Conservation (phyloP, 2,888 invertebrate genomes). For the Lamellibrachia satsuma region DNA sequence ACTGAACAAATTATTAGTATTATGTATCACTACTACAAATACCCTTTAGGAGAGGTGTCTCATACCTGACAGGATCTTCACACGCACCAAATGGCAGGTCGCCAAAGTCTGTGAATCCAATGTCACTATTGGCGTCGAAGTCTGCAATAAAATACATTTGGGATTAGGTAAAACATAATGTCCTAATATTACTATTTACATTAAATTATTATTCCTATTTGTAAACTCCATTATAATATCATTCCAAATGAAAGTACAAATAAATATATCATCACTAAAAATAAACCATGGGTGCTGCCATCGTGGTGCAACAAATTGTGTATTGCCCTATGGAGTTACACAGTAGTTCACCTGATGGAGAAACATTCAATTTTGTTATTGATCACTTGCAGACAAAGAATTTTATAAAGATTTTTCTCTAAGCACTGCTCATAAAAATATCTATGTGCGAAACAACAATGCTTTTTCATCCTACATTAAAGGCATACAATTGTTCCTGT, state of each 20-base stretch:
- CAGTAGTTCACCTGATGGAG: too few relatives aligned
- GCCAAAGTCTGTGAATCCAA: slow-evolving; percentile 69
- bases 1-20: too few relatives aligned
- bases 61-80: slow-evolving; percentile 76
- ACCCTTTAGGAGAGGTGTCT: slow-evolving; percentile 27
- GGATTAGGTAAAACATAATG: not conserved
- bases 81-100: slow-evolving; percentile 85
- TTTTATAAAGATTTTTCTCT: not conserved
- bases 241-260: not conserved
- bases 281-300: too few relatives aligned
- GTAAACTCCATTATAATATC: not conserved
- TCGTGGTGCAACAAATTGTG: too few relatives aligned
- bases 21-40: not conserved
- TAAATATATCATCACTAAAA: not conserved
- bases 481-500: not conserved
- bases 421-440: not conserved
- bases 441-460: not conserved
- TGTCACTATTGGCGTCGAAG: slow-evolving; percentile 64
- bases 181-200: not conserved
- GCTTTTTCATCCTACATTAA: not conserved
- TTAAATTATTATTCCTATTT: not conserved
- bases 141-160: slow-evolving; percentile 20
- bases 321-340: too few relatives aligned
- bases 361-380: not conserved
- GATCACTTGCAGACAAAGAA: not conserved